Percentiles rank a stretch among this genome's conserved stretches.
Conservation (phyloP, 2,888 invertebrate species). For the Leptarthrus brevirostris region DNA sequence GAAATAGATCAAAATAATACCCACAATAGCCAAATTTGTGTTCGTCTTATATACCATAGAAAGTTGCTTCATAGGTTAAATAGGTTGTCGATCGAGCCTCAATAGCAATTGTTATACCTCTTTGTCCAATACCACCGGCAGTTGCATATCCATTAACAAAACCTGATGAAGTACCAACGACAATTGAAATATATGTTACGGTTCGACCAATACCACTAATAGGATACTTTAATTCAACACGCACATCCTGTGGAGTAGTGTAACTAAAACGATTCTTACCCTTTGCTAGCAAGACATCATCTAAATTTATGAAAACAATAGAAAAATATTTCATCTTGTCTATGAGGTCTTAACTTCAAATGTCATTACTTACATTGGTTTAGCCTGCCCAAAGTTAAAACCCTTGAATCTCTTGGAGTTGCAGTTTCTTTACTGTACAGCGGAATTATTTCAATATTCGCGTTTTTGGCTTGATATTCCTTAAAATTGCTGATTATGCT, state of each 20-base stretch:
- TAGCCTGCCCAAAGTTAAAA: too few relatives aligned
- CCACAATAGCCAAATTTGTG: neutral
- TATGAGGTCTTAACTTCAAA: too few relatives aligned
- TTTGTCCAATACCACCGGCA: neutral
- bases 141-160: neutral
- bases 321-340: too few relatives aligned
- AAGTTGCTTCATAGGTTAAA: neutral
- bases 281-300: conserved; percentile 61
- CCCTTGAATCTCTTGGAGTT: too few relatives aligned
- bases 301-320: too few relatives aligned
- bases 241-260: conserved; percentile 60
- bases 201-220: conserved; percentile 59
- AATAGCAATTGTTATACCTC: neutral
- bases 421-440: too few relatives aligned
- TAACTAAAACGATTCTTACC: conserved; percentile 59
- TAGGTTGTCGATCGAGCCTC: neutral
- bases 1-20: too few relatives aligned
- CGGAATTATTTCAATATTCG: neutral
- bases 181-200: neutral
- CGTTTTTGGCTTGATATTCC: neutral
- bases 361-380: too few relatives aligned
- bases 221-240: conserved; percentile 62
- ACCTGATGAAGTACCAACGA: neutral
- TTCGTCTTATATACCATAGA: neutral
- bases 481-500: neutral